Evolutionary conservation across 1,140 invertebrate genomes (phyloP).

Genomic region (Nomia melanderi): DNA sequence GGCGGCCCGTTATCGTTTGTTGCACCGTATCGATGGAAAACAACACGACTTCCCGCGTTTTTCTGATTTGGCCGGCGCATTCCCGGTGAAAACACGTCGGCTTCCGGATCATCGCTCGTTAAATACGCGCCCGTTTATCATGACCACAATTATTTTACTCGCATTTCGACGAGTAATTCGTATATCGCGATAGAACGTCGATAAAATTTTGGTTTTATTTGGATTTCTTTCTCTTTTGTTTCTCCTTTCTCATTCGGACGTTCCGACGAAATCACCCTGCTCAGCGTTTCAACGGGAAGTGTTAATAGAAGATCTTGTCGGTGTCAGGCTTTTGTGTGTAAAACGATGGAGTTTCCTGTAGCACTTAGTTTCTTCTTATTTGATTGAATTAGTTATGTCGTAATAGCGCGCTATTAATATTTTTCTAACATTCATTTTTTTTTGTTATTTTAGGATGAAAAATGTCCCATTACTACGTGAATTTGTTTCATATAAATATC

Average conservation of each 20-base stretch:
- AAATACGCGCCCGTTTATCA: background rate
- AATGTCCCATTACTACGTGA: no score
- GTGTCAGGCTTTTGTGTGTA: no score
- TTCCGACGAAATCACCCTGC: no score
- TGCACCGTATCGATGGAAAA: background rate
- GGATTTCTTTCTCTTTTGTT: background rate
- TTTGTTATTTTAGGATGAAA: no score
- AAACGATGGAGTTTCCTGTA: no score
- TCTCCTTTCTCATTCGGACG: background rate
- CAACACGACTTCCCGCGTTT: background rate
- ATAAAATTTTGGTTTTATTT: background rate
- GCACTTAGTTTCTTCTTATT: no score
- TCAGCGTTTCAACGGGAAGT: no score
- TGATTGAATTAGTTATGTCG: no score
- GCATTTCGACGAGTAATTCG: background rate
- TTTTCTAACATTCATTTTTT: no score
- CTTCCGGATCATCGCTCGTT: background rate
- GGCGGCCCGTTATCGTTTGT: slow-evolving; percentile 7
- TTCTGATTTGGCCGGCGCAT: slow-evolving; percentile 1
- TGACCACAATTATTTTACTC: background rate
- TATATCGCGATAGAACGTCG: background rate
- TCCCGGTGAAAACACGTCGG: background rate
- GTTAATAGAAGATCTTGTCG: no score
- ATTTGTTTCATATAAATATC: no score
- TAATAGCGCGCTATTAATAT: no score